Evolutionary conservation across 2,888 invertebrate species (phyloP), one percentile per base, ranked within the genome.

Genomic region (Drosophila algonquin): DNA sequence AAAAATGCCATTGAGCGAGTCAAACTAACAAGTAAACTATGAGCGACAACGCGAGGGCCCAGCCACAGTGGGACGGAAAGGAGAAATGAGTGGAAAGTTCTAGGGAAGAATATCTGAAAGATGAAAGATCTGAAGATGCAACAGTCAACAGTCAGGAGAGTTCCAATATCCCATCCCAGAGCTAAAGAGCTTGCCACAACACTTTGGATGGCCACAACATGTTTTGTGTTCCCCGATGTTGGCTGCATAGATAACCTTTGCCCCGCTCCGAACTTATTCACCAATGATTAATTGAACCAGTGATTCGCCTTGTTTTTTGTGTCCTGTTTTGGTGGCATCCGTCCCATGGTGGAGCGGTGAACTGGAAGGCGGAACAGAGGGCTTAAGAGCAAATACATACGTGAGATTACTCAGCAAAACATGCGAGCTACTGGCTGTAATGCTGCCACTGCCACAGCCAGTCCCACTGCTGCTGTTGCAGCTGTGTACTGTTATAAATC

Each of bases 401-500:
- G 71, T 77, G 86, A 83, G 83, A 84, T 87, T 83, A 84, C 80
- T 85, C 70, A 69, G 85, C 76, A 71, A 64, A 75, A 76, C 76
- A 81, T 81, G 77, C 73, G 75, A 79, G 77, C 69, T 67, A 65
- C 68, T 69, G 62, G 62, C 60, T 47, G 58, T 63, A 74, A 53
- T 75, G 71, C 64, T 76, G 63, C 50, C 27, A 12, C 35, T 35
- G 12, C 35, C 12, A 35, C 35, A 1, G 18, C 50, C 74, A 59
- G 10, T 48, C 63, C 68, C 51, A 63, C 51, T 72, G 65, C 45
- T 62, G 68, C 68, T 51, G 63, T 71, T 82, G 85, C 87, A 80
- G 73, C 79, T 82, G 81, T 72, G 73, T 79, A 67, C 86, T 78
- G 77, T 84, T 81, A 77, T 81, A 84, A 82, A 81, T 82, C 81